Conservation (phyloP, 2,113 vertebrate species). For the human region DNA sequence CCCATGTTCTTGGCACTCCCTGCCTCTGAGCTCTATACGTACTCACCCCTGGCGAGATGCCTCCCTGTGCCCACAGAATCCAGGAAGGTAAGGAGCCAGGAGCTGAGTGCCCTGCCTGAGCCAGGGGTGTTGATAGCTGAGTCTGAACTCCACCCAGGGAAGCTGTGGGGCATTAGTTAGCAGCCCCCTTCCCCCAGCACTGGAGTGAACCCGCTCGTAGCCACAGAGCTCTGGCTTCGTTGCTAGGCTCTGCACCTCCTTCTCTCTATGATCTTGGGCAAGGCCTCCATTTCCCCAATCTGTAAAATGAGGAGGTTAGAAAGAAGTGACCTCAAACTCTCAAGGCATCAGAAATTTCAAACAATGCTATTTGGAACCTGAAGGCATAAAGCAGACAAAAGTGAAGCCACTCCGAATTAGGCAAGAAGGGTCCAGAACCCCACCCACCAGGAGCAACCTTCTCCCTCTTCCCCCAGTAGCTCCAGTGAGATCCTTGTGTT, state of each 20-base stretch:
- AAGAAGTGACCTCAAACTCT: not conserved
- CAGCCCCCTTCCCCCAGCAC: not conserved
- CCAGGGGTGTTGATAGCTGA: not conserved
- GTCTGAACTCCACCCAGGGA: not conserved
- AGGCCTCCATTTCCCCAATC: not conserved
- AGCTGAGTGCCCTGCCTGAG: accelerated
- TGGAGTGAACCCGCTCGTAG: accelerated
- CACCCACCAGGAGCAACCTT: not conserved
- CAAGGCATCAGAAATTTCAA: not conserved
- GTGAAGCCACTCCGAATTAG: not conserved
- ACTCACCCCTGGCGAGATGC: not conserved
- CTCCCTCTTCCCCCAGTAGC: not conserved
- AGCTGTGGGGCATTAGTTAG: not conserved
- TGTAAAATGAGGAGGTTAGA: not conserved
- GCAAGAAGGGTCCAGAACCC: not conserved
- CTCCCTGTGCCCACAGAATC: not conserved
- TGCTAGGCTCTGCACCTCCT: accelerated
- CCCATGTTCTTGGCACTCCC: accelerated
- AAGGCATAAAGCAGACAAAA: not conserved
- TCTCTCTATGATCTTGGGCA: not conserved
- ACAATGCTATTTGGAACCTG: not conserved
- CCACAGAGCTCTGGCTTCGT: not conserved
- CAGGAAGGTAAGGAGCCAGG: not conserved
- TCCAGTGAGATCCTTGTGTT: not conserved
- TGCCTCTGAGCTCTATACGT: not conserved